Evolutionary conservation across 2,113 vertebrate genomes (phyloP).

Genomic region (Pachycephala philippinensis): DNA sequence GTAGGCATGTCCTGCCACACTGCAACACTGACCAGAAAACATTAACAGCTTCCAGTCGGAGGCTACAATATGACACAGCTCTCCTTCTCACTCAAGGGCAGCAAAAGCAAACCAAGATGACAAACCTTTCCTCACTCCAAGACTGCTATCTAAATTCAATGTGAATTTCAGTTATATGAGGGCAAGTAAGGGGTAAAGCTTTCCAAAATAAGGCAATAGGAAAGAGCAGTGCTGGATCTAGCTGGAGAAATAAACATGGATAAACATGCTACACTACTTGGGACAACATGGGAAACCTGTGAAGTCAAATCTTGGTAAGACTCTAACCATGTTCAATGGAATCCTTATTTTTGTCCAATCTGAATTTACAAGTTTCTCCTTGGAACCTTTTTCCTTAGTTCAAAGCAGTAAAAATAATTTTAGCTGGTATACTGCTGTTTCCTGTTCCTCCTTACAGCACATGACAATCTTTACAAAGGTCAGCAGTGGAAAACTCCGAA

Average conservation of each 20-base stretch:
- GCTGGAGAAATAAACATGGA: neutral
- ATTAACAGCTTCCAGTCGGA: rapidly evolving
- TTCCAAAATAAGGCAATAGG: neutral
- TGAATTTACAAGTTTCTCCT: neutral
- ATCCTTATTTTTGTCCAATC: neutral
- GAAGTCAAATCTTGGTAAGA: neutral
- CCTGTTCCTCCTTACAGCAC: neutral
- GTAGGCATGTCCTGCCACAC: no score
- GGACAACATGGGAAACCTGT: neutral
- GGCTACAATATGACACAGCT: neutral
- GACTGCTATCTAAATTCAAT: neutral
- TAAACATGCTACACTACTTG: neutral
- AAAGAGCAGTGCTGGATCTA: neutral
- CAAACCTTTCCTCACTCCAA: neutral
- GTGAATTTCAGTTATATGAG: neutral
- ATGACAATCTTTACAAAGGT: neutral
- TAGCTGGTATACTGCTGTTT: neutral
- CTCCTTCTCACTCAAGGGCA: neutral
- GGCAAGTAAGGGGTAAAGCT: neutral
- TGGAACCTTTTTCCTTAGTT: neutral
- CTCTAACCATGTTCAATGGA: neutral
- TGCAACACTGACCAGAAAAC: neutral
- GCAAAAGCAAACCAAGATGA: neutral
- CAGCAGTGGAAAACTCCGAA: neutral
- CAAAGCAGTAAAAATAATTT: neutral